Evolutionary conservation across 2,888 invertebrate genomes (phyloP).

Genomic region (Phortica magna): DNA sequence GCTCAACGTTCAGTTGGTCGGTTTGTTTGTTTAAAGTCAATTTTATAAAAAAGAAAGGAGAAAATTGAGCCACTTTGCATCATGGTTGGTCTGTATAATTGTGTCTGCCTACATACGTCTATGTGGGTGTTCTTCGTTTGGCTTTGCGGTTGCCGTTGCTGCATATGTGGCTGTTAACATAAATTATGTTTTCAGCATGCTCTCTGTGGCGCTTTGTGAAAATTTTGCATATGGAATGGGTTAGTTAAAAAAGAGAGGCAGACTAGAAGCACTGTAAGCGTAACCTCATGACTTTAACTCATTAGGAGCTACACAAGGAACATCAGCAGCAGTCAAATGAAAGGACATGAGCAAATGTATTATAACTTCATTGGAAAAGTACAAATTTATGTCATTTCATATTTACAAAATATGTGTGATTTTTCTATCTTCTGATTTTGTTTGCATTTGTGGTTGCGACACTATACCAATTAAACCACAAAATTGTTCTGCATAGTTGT

Average conservation of each 20-base stretch:
- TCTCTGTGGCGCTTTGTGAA: too few relatives aligned
- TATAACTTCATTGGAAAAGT: not conserved
- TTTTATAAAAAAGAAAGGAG: constrained; percentile 10
- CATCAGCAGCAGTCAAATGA: not conserved
- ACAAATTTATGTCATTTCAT: too few relatives aligned
- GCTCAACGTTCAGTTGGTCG: not conserved
- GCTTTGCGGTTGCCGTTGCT: constrained; percentile 4
- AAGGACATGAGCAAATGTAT: not conserved
- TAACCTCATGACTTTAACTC: not conserved
- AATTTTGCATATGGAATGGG: not conserved
- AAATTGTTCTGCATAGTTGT: not conserved
- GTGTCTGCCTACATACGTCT: not conserved
- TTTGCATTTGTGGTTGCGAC: not conserved
- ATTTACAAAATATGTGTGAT: too few relatives aligned
- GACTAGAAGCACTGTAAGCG: not conserved
- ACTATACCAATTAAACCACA: not conserved
- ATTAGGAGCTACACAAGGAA: not conserved
- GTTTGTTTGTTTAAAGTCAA: constrained; percentile 17
- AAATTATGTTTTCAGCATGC: not conserved
- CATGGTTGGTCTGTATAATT: not conserved
- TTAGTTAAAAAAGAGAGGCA: not conserved
- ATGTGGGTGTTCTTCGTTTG: not conserved
- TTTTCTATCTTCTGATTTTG: too few relatives aligned
- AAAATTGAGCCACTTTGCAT: constrained; percentile 17
- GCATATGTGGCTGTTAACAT: constrained; percentile 4